Evolutionary conservation across 1,140 invertebrate species (phyloP).

Genomic region (Eufriesea mexicana): DNA sequence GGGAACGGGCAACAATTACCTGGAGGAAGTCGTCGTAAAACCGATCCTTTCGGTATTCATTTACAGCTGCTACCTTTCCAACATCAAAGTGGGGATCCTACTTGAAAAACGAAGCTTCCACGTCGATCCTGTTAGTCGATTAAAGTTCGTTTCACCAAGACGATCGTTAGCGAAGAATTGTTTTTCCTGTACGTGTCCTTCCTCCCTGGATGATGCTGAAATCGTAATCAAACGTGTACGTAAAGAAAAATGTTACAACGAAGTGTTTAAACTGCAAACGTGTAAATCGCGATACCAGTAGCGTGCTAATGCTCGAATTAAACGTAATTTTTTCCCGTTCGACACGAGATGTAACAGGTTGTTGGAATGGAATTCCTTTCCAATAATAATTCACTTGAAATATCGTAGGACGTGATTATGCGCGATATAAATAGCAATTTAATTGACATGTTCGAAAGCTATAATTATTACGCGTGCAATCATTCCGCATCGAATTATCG

Average conservation of each 20-base stretch:
- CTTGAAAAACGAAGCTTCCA: conserved; percentile 43
- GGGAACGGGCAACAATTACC: conserved; percentile 45
- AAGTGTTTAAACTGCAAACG: not conserved
- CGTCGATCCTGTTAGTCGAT: conserved; percentile 32
- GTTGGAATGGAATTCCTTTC: conserved; percentile 71
- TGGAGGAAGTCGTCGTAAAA: conserved; percentile 50
- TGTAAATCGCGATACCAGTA: not conserved
- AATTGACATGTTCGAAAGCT: conserved; percentile 63
- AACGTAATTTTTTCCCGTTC: conserved; percentile 24
- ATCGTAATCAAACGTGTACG: not conserved
- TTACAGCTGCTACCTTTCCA: conserved; percentile 45
- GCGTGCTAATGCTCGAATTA: not conserved
- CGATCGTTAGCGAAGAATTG: not conserved
- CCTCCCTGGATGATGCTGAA: no score
- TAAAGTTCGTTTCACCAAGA: not conserved
- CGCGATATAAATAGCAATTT: conserved; percentile 74
- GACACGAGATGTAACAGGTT: conserved; percentile 51
- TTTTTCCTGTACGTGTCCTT: no score
- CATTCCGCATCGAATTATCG: conserved; percentile 56
- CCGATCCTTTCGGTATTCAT: conserved; percentile 35
- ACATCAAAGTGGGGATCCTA: conserved; percentile 20
- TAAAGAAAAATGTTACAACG: not conserved
- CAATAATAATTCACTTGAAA: conserved; percentile 74
- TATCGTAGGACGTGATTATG: conserved; percentile 70
- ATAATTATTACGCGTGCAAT: conserved; percentile 63